phyloP scores from a whole-genome alignment of 2,797 vertebrate species.

The Sylvilagus floridanus region DNA sequence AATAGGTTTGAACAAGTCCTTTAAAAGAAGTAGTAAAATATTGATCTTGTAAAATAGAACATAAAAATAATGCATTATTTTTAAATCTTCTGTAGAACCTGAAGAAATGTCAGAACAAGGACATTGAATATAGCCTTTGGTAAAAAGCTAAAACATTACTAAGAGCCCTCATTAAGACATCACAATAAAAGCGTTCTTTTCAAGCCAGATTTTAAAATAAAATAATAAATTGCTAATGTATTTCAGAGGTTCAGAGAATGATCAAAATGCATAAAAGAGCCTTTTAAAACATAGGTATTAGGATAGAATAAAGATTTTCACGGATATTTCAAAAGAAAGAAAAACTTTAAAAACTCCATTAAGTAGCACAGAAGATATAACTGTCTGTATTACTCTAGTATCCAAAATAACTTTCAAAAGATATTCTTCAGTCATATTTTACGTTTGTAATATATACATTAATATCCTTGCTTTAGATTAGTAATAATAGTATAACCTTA shows the following conservation, averaged over 20 bases:
- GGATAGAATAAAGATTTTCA: constrained; percentile 33
- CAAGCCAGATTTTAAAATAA: constrained; percentile 14
- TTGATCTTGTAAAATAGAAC: constrained; percentile 55
- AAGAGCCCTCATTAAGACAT: constrained; percentile 49
- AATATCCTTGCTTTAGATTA: not conserved
- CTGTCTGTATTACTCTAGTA: not conserved
- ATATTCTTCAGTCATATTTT: not conserved
- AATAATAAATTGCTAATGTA: constrained; percentile 19
- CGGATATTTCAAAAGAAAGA: constrained; percentile 13
- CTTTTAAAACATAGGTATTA: constrained; percentile 47
- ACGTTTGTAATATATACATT: not conserved
- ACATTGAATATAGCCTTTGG: constrained; percentile 24
- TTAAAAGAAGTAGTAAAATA: not conserved
- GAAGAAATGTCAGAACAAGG: constrained; percentile 55
- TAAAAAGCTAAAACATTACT: constrained; percentile 60
- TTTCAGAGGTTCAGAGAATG: constrained; percentile 50
- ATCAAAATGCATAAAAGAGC: constrained; percentile 53
- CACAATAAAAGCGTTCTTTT: constrained; percentile 53
- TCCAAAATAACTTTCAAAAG: constrained; percentile 5
- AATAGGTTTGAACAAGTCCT: not conserved
- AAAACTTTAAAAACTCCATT: constrained; percentile 7
- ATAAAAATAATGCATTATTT: constrained; percentile 50
- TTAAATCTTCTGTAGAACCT: not conserved
- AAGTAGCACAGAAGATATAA: not conserved
- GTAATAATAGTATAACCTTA: not conserved